Evolutionary conservation across 2,113 vertebrate species (phyloP), one percentile per base, ranked within the genome.

Genomic region (Onychorhynchus coronatus): DNA sequence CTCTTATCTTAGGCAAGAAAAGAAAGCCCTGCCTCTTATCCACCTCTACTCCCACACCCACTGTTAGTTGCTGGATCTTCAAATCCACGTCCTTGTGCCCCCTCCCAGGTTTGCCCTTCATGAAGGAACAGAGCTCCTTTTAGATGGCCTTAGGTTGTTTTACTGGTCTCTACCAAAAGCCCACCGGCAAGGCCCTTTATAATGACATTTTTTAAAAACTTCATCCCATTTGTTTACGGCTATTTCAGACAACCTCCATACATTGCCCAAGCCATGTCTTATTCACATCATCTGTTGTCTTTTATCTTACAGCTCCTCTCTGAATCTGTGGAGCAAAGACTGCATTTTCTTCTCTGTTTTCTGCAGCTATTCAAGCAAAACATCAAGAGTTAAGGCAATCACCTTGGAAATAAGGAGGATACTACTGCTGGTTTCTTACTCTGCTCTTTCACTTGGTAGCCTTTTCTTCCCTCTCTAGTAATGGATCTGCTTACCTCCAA

Each of bases 321-420:
- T 72, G 30, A 82, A 85, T 47, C 77, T 78, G 19, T 20, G 72
- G 70, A 89, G 47, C 52, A 82, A 93, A 93, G 30, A 72, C 21
- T 56, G 62, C 39, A 19, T 86, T 89, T 84, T 61, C 72, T 58
- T 84, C 85, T 71, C 66, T 37, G 37, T 76, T 79, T 88, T 61
- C 90, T 83, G 71, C 62, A 93, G 53, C 61, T 79, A 65, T 68
- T 94, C 66, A 93, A 88, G 78, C 31, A 95, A 93, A 91, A 68
- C 53, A 79, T 49, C 42, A 59, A 72, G 80, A 85, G 70, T 49
- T 72, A 21, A 79, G 35, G 28, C 22, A 89, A 85, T 42, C 31
- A 76, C 65, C 46, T 50, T 42, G 63, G 72, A 83, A 93, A 88
- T 33, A 28, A 61, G 15, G 31, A 53, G 11, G 25, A 30, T 44